Evolutionary conservation across 64 coral and sea anemone species (phyloP).

Genomic region (Cladopsammia gracilis): DNA sequence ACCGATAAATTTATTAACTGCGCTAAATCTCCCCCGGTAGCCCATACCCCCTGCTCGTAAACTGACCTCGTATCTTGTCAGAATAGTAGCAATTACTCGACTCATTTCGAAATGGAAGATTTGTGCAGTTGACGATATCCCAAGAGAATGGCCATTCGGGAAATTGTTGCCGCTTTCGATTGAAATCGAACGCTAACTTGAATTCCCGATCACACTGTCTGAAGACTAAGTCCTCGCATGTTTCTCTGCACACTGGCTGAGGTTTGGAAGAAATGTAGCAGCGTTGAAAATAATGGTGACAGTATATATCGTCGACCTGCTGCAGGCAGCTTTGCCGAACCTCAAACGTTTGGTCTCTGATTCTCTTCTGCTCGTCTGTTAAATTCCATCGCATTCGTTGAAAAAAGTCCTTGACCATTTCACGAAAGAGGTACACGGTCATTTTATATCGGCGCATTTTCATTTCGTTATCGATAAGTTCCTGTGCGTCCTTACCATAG

Average conservation of each 20-base stretch:
- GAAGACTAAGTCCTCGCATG: neutral
- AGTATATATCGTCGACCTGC: conserved; percentile 9
- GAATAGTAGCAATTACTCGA: conserved; percentile 5
- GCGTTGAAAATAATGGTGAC: conserved; percentile 15
- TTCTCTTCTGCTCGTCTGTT: neutral
- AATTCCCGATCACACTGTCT: conserved; percentile 1
- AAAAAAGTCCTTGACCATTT: neutral
- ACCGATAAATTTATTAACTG: too few species aligned
- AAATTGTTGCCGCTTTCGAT: neutral
- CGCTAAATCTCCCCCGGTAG: too few species aligned
- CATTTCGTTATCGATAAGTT: too few species aligned
- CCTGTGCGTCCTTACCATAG: too few species aligned
- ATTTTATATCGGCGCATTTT: too few species aligned
- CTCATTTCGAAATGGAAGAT: conserved; percentile 21
- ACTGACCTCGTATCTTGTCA: conserved; percentile 18
- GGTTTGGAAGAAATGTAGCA: neutral
- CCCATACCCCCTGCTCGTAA: neutral
- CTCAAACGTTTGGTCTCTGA: neutral
- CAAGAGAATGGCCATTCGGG: neutral
- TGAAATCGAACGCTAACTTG: neutral
- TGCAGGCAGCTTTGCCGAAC: conserved; percentile 5
- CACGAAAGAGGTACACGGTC: too few species aligned
- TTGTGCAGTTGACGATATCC: conserved; percentile 12
- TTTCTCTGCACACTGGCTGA: conserved; percentile 4
- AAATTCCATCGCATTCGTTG: neutral